A percentile compares a stretch with the other conserved stretches of the same genome.
Conservation (phyloP, 2,797 vertebrate genomes). For the Lagodon rhomboides region DNA sequence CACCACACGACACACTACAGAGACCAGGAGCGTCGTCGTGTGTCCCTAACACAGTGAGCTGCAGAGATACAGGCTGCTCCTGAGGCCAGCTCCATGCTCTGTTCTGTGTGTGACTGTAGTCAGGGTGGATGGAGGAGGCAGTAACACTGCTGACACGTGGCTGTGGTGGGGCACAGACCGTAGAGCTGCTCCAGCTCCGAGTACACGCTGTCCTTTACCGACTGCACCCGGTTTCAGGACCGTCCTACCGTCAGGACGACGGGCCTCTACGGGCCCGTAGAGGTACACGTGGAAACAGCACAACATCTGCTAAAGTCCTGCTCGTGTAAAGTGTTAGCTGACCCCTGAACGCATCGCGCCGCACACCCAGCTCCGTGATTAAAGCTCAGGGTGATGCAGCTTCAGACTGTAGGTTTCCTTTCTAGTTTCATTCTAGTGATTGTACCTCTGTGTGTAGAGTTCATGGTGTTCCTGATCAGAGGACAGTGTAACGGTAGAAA, state of each 20-base stretch:
- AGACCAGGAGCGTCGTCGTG: too few relatives aligned
- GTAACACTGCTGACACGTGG: conserved; percentile 31
- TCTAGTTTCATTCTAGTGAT: too few relatives aligned
- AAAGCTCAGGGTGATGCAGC: not conserved
- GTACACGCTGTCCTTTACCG: conserved; percentile 42
- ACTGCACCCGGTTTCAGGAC: not conserved
- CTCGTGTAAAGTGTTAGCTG: not conserved
- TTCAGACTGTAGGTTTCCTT: not conserved
- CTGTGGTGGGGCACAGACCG: not conserved
- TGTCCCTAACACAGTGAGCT: too few relatives aligned
- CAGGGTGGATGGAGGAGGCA: too few relatives aligned
- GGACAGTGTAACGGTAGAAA: not conserved
- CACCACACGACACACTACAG: too few relatives aligned
- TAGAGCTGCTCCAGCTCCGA: not conserved
- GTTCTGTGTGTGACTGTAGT: too few relatives aligned
- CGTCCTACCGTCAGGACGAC: not conserved
- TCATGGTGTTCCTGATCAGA: not conserved
- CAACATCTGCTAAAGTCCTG: not conserved
- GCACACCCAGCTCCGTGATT: not conserved
- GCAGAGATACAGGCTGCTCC: too few relatives aligned
- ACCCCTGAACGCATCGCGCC: too few relatives aligned
- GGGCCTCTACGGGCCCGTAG: not conserved
- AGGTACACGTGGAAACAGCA: not conserved
- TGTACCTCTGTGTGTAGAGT: not conserved
- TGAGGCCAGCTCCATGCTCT: too few relatives aligned